phyloP scores from a whole-genome alignment of 2,797 vertebrate species.

The Podarcis siculus region DNA sequence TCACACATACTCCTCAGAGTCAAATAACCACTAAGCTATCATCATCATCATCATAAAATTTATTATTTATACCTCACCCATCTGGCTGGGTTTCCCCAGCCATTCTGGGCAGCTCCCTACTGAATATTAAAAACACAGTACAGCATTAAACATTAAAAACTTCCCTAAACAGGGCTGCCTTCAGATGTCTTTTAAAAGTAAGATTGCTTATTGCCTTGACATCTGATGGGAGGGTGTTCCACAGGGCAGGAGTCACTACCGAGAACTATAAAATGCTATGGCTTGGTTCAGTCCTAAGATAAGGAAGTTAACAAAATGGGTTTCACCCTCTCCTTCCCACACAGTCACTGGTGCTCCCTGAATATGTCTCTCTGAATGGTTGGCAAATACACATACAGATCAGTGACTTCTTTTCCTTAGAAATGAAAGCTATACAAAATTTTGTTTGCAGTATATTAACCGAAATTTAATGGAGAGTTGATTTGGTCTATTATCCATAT shows the following conservation, averaged over 20 bases:
- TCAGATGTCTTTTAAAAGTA: no score
- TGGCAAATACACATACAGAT: background rate
- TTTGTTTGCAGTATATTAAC: background rate
- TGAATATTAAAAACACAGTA: no score
- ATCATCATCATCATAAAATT: no score
- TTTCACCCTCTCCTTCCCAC: no score
- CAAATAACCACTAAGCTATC: background rate
- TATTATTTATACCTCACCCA: no score
- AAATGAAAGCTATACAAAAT: background rate
- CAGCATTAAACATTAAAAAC: no score
- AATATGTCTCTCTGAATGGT: background rate
- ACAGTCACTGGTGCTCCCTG: background rate
- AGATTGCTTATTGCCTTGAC: no score
- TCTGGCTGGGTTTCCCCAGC: no score
- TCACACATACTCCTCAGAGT: background rate
- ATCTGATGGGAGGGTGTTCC: no score
- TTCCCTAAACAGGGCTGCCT: no score
- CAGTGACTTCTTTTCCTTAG: background rate
- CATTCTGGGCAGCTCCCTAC: no score
- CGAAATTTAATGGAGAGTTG: background rate
- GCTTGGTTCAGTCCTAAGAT: background rate
- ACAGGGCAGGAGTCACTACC: no score
- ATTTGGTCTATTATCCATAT: background rate
- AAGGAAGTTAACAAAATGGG: background rate
- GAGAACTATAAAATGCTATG: background rate